phyloP scores from a whole-genome alignment of 2,888 invertebrate genomes.

The Ornithoptera priamus region DNA sequence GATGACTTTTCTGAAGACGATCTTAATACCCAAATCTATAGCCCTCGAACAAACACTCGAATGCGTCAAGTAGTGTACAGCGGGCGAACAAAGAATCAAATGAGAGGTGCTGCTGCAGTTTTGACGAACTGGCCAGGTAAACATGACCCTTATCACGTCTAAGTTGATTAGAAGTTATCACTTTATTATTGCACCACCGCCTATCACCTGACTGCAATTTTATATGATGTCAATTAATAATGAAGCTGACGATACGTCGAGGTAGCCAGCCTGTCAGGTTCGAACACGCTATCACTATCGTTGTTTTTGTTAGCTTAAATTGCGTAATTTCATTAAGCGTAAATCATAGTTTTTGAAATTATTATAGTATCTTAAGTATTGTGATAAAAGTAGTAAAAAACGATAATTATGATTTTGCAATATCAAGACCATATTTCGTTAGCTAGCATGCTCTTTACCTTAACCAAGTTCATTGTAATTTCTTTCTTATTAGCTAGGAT shows the following conservation, averaged over 20 bases:
- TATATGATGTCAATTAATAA: no score
- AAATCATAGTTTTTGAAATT: not conserved
- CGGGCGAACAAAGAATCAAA: conserved; percentile 49
- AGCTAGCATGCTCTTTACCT: not conserved
- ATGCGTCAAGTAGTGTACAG: conserved; percentile 42
- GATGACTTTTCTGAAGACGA: conserved; percentile 65
- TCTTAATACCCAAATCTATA: conserved; percentile 36
- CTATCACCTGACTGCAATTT: no score
- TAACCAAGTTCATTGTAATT: not conserved
- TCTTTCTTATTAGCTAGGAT: no score
- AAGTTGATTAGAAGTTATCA: not conserved
- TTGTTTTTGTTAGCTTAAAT: not conserved
- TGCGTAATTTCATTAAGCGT: not conserved
- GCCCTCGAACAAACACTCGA: conserved; percentile 45
- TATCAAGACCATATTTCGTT: not conserved
- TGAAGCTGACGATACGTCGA: no score
- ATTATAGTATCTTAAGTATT: not conserved
- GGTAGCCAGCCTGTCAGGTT: no score
- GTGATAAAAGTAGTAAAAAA: not conserved
- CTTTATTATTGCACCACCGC: no score
- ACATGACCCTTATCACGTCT: not conserved
- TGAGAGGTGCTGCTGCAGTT: conserved; percentile 62
- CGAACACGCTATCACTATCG: no score
- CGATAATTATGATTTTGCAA: not conserved
- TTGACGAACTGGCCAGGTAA: conserved; percentile 68